Percentiles rank a stretch among this genome's conserved stretches.
Evolutionary conservation across 2,797 vertebrate species (phyloP).

Genomic region (Onychomys torridus): DNA sequence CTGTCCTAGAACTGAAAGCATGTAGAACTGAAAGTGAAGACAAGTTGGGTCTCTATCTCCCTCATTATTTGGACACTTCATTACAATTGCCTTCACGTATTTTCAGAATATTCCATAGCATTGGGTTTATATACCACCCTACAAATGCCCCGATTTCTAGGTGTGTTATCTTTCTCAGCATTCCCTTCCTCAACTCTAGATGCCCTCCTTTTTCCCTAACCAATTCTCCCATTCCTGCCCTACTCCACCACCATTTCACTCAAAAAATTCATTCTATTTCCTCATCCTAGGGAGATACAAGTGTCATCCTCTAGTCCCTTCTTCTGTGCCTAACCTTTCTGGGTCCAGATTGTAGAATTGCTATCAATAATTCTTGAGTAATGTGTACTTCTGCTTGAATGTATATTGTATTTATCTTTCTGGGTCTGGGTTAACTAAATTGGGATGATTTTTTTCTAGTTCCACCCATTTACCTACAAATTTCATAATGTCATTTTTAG

Average conservation of each 20-base stretch:
- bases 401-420: not conserved
- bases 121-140: not conserved
- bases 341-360: not conserved
- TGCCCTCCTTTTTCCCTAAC: not conserved
- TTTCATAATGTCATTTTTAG: not conserved
- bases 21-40: too few relatives aligned
- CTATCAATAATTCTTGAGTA: not conserved
- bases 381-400: too few relatives aligned
- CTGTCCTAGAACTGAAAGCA: not conserved
- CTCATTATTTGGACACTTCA: not conserved
- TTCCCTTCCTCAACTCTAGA: not conserved
- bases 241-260: too few relatives aligned
- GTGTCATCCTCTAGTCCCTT: not conserved
- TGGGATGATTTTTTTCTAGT: not conserved
- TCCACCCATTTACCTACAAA: not conserved
- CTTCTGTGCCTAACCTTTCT: not conserved
- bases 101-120: not conserved
- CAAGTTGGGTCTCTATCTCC: not conserved
- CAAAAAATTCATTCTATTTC: not conserved
- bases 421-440: not conserved
- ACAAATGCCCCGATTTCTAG: not conserved
- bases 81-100: not conserved
- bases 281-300: not conserved
- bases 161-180: not conserved
- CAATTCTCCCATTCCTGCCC: accelerated